Conservation (phyloP, 1,140 invertebrate genomes). For the Drosophila littoralis region DNA sequence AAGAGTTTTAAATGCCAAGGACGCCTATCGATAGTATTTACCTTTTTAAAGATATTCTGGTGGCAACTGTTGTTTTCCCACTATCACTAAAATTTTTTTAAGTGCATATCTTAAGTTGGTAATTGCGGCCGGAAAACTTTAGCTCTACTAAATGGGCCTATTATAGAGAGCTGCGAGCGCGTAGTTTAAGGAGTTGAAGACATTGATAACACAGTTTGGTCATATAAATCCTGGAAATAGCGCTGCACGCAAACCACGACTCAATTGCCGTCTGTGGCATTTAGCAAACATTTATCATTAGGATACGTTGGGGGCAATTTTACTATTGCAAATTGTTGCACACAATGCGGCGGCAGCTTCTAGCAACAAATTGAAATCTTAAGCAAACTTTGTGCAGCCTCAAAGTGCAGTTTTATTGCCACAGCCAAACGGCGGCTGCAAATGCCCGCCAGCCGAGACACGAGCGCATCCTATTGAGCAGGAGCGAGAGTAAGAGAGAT, state of each 20-base stretch:
- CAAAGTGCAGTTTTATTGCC: conserved; percentile 80
- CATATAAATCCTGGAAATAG: conserved; percentile 64
- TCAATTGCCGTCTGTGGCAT: conserved; percentile 53
- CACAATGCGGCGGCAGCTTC: conserved; percentile 42
- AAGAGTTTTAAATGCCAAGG: no score
- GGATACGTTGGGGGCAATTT: conserved; percentile 38
- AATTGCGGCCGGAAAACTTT: conserved; percentile 5
- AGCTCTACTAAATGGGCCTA: conserved; percentile 51
- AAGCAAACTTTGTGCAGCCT: conserved; percentile 71
- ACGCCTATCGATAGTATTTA: no score
- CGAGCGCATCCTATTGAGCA: conserved; percentile 28
- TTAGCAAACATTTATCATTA: conserved; percentile 77
- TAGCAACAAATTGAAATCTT: conserved; percentile 78
- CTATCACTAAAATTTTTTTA: background rate
- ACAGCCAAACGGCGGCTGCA: conserved; percentile 6
- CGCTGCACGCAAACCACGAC: conserved; percentile 8
- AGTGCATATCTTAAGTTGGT: background rate
- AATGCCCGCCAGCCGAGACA: conserved; percentile 6
- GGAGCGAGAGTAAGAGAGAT: background rate
- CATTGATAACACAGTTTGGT: conserved; percentile 63
- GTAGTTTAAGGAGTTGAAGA: conserved; percentile 28
- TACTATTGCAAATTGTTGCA: conserved; percentile 74
- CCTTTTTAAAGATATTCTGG: no score
- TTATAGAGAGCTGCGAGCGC: background rate
- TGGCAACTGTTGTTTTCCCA: no score